Base-by-base conservation (phyloP, 2,113 vertebrate species). In the Papio anubis region DNA sequence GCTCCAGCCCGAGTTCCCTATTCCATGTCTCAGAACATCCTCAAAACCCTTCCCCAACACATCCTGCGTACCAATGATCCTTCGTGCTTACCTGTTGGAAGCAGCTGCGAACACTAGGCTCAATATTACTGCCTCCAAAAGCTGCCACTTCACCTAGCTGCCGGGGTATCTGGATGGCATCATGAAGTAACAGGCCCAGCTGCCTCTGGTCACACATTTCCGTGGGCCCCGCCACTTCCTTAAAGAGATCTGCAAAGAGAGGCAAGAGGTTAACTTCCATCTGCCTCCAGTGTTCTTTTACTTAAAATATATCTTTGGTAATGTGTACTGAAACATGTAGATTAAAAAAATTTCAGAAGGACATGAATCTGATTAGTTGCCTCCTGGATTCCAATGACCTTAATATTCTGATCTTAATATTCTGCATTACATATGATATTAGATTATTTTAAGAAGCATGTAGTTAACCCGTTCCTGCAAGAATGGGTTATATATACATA, bases 61-160 rank as follows among this genome's bases (percentile, higher is more conserved):
- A 52, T 6, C 5, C 50, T 10, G 12, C 0, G 0, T 0, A 32
- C 13, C 45, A 10, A 27, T 0, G 8, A 55, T 25, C 11, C 43
- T 40, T 21, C 27, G 1, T 1, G 38, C 64, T 97, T 98, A 99
- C 99, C 96, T 99, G 99, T 6, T 99, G 99, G 98, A 99, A 99
- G 98, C 99, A 99, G 98, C 99, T 99, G 85, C 99, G 99, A 84
- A 99, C 99, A 0, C 99, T 99, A 89, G 99, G 99, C 68, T 99
- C 99, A 43, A 99, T 99, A 98, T 99, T 99, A 98, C 99, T 99
- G 64, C 99, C 99, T 45, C 99, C 99, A 0, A 99, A 99, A 17
- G 99, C 99, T 0, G 99, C 99, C 86, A 99, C 99, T 98, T 99
- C 99, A 0, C 99, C 99, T 18, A 99, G 99, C 98, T 99, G 99